Evolutionary conservation across 2,797 vertebrate genomes (phyloP).

Genomic region (Rhinella marina): DNA sequence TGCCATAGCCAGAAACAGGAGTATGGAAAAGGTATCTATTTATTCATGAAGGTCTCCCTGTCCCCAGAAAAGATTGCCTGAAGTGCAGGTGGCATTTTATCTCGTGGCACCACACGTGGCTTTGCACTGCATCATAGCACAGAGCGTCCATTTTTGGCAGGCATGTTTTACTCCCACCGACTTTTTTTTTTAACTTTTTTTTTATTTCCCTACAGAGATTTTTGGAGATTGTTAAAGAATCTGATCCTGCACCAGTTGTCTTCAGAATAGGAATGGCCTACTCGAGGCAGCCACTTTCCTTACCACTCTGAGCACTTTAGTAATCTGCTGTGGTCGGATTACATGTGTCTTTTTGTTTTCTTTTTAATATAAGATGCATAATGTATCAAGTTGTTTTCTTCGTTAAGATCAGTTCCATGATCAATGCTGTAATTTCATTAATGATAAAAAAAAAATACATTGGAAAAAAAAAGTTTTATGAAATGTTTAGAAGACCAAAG

Average conservation of each 20-base stretch:
- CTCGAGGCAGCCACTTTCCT: conserved; percentile 58
- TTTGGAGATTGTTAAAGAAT: neutral
- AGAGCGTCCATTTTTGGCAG: neutral
- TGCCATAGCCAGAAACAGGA: neutral
- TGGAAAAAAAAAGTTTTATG: conserved; percentile 35
- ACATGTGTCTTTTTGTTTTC: conserved; percentile 66
- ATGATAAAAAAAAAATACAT: conserved; percentile 62
- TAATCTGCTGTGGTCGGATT: conserved; percentile 90
- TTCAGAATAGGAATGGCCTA: conserved; percentile 21
- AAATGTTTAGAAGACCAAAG: conserved; percentile 56
- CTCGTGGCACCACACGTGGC: neutral
- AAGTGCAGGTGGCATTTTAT: no score
- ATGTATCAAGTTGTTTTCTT: conserved; percentile 82
- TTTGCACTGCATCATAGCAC: neutral
- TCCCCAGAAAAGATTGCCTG: neutral
- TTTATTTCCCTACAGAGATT: neutral
- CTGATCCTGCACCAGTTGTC: neutral
- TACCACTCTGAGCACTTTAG: conserved; percentile 95
- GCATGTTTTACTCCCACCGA: neutral
- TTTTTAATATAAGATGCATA: conserved; percentile 81
- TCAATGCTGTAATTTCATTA: conserved; percentile 80
- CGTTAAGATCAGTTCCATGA: conserved; percentile 98
- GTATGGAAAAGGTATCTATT: neutral
- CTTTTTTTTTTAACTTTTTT: neutral
- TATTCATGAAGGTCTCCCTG: neutral